Base-by-base conservation (phyloP, 2,797 vertebrate genomes). In the Passerculus sandwichensis region DNA sequence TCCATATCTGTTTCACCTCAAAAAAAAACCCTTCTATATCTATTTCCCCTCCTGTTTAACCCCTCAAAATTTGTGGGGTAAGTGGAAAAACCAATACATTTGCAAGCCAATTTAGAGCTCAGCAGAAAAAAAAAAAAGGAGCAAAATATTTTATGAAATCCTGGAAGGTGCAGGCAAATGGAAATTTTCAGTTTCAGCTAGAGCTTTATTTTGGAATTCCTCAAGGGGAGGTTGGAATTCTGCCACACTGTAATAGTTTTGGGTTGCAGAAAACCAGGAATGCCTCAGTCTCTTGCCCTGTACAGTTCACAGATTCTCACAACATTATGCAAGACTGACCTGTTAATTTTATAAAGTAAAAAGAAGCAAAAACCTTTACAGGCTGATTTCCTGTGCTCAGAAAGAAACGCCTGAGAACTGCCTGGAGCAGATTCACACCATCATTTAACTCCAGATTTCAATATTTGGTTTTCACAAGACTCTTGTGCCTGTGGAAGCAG, bases 141-240 rank as follows among this genome's bases (percentile, higher is more conserved):
- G n/a, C 29, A 44, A 84, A 65, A 51, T 80, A 25, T 40, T 78
- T 84, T 78, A 81, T 66, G 47, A 93, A 93, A 72, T 88, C 56
- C 73, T 88, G 92, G 62, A 88, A 75, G 51, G 56, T 62, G 30
- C 59, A 87, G 61, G n/a, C 36, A 89, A 96, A 47, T 93, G 71
- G 83, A 94, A 88, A 69, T 62, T 91, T 84, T 92, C 56, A 13
- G 53, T 88, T 78, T 53, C 19, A 95, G 53, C 40, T 48, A 11
- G 19, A 61, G 34, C 70, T 92, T 91, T 91, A 42, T 75, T 92
- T 89, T 94, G 92, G 70, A 89, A 92, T 96, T 95, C 62, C 67
- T 91, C 53, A 64, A 91, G 61, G 69, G 69, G 48, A 85, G 85
- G 2, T 13, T 93, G 92, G 85, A 78, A 51, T 34, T 53, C 79